Evolutionary conservation across 2,113 vertebrate species (phyloP).

Genomic region (human): DNA sequence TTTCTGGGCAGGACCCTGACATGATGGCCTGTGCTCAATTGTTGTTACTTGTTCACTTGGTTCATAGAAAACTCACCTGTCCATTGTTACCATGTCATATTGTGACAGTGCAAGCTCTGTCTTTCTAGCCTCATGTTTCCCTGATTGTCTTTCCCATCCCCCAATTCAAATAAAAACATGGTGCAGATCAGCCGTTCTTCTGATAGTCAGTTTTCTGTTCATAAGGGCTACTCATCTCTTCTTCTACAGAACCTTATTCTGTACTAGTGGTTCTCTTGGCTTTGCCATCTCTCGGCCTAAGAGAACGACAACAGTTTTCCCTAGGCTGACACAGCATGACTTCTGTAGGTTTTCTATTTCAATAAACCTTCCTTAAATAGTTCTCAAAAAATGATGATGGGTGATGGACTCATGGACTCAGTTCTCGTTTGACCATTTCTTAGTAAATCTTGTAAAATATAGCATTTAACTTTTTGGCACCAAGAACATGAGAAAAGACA

Average conservation of each 20-base stretch:
- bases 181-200: background rate
- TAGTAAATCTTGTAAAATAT: background rate
- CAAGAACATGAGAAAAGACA: background rate
- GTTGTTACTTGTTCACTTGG: background rate
- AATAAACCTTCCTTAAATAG: background rate
- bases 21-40: background rate
- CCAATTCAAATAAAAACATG: background rate
- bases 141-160: background rate
- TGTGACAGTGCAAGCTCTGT: background rate
- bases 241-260: background rate
- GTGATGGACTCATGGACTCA: background rate
- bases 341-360: background rate
- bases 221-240: background rate
- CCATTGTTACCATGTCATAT: background rate
- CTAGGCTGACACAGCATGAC: background rate
- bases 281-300: background rate
- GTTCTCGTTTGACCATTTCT: background rate
- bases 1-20: background rate
- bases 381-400: background rate
- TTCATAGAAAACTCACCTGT: background rate
- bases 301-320: background rate
- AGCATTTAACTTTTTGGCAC: background rate
- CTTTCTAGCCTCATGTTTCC: background rate
- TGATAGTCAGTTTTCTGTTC: background rate
- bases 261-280: background rate